Evolutionary conservation across 2,888 invertebrate genomes (phyloP).

Genomic region (Ecdyonurus torrentis): DNA sequence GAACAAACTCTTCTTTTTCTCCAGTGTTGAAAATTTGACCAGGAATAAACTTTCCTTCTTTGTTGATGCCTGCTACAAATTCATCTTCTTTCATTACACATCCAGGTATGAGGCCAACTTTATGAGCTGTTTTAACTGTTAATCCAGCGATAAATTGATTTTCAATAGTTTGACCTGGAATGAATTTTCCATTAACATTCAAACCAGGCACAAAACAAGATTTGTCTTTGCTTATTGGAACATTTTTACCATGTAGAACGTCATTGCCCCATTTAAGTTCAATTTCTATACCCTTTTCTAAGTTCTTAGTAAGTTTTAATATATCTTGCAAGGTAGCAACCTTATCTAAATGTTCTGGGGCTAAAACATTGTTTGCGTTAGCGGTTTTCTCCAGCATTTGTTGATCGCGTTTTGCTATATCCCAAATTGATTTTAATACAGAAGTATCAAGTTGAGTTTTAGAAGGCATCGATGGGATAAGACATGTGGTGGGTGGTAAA

Average conservation of each 20-base stretch:
- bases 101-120: background rate
- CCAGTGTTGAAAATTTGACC: conserved; percentile 40
- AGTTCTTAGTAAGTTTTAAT: conserved; percentile 30
- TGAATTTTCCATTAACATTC: conserved; percentile 41
- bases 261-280: conserved; percentile 7
- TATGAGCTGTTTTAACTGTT: conserved; percentile 47
- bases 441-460: background rate
- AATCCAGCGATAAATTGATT: conserved; percentile 54
- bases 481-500: background rate
- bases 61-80: background rate
- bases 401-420: conserved; percentile 2
- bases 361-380: background rate
- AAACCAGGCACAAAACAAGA: conserved; percentile 49
- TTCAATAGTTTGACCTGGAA: conserved; percentile 42
- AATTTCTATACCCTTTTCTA: conserved; percentile 35
- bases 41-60: conserved; percentile 38
- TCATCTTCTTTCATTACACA: conserved; percentile 1
- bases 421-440: background rate
- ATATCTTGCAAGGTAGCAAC: background rate
- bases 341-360: background rate
- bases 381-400: conserved; percentile 2
- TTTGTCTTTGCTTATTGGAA: background rate
- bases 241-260: background rate
- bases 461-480: background rate
- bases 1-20: conserved; percentile 41